Conservation (phyloP, 2,888 invertebrate species). For the Sinhomidia bicolor region DNA sequence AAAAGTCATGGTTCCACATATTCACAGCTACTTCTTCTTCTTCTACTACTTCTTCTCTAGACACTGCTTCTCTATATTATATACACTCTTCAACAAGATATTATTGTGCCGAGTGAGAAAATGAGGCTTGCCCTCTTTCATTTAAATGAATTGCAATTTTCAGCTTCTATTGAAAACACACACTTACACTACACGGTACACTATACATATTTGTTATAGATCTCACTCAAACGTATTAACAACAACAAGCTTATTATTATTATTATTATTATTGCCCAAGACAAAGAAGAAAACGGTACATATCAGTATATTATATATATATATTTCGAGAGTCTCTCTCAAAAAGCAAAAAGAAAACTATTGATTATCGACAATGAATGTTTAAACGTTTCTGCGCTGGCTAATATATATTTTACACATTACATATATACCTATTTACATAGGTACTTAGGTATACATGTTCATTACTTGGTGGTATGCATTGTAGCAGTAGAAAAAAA, state of each 20-base stretch:
- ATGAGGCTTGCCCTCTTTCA: constrained; percentile 22
- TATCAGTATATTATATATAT: constrained; percentile 59
- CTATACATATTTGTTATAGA: constrained; percentile 13
- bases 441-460: background rate
- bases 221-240: constrained; percentile 37
- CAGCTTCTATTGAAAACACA: constrained; percentile 10
- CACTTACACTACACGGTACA: background rate
- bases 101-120: constrained; percentile 13
- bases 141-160: constrained; percentile 43
- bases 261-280: no score
- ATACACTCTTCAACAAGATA: no score
- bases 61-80: background rate
- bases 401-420: background rate
- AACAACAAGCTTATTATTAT: constrained; percentile 18
- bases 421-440: background rate
- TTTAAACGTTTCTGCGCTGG: background rate
- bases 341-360: background rate
- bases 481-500: background rate
- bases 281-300: constrained; percentile 53
- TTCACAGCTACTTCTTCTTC: background rate
- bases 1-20: constrained; percentile 56
- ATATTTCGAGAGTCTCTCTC: constrained; percentile 37
- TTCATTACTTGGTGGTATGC: background rate
- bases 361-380: constrained; percentile 24
- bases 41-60: no score